Percentiles rank a stretch among this genome's conserved stretches.
Conservation (phyloP, 2,888 invertebrate genomes). For the Amiota minor region DNA sequence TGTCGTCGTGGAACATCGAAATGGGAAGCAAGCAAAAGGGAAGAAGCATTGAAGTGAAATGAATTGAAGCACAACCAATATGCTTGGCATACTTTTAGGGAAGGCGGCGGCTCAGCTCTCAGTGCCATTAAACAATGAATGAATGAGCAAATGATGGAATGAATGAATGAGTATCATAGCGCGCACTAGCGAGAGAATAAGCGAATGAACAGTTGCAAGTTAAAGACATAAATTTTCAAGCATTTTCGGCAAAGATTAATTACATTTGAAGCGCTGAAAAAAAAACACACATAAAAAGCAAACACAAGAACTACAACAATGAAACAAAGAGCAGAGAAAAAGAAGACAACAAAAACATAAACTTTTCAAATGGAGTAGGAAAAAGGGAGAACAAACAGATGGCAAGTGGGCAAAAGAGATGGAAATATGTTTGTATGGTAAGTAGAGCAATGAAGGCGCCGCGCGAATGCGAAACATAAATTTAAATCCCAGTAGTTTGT, state of each 20-base stretch:
- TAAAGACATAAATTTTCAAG: conserved; percentile 68
- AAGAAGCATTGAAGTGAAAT: background rate
- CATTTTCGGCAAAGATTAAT: conserved; percentile 69
- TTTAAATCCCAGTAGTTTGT: conserved; percentile 45
- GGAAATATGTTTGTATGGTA: too few species aligned
- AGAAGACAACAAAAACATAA: background rate
- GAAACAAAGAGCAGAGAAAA: background rate
- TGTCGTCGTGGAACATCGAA: too few species aligned
- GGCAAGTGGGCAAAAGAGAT: background rate
- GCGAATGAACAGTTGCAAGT: conserved; percentile 46
- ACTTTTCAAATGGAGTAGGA: background rate
- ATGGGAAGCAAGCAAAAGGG: background rate
- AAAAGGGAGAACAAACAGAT: background rate
- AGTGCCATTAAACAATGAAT: conserved; percentile 2
- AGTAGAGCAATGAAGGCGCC: conserved; percentile 45
- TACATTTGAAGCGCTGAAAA: conserved; percentile 48
- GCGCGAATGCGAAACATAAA: conserved; percentile 57
- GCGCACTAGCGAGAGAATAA: background rate
- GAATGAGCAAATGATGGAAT: conserved; percentile 12
- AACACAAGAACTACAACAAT: conserved; percentile 31
- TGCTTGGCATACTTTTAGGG: conserved; percentile 28
- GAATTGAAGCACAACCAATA: conserved; percentile 16
- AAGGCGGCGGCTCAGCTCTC: conserved; percentile 14
- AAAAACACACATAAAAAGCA: conserved; percentile 35
- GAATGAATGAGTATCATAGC: too few species aligned